Evolutionary conservation across 2,888 invertebrate genomes (phyloP).

Genomic region (Platycheirus rosarum): DNA sequence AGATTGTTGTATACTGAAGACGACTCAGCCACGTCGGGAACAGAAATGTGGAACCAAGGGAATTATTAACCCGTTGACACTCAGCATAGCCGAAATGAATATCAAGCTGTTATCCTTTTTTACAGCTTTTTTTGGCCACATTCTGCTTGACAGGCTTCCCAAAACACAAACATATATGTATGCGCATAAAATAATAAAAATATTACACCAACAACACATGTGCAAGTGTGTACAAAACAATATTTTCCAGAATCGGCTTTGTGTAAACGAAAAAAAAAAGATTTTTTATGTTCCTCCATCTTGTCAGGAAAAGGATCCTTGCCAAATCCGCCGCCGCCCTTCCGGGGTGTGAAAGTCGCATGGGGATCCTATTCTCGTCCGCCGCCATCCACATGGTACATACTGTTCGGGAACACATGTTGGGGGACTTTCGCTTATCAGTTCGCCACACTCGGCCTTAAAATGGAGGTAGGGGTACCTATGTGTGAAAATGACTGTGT

Average conservation of each 20-base stretch:
- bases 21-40: constrained; percentile 22
- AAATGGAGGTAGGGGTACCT: constrained; percentile 25
- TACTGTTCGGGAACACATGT: constrained; percentile 81
- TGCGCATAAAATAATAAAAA: constrained; percentile 28
- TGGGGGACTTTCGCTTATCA: constrained; percentile 77
- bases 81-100: constrained; percentile 69
- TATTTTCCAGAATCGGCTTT: constrained; percentile 82
- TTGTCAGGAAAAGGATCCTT: constrained; percentile 53
- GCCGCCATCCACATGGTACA: constrained; percentile 71
- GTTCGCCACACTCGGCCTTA: constrained; percentile 72
- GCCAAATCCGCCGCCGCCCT: constrained; percentile 21
- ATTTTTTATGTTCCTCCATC: constrained; percentile 43
- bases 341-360: constrained; percentile 14
- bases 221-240: constrained; percentile 77
- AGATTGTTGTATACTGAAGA: constrained; percentile 52
- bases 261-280: constrained; percentile 64
- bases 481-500: constrained; percentile 27
- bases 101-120: constrained; percentile 73
- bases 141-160: constrained; percentile 44
- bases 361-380: constrained; percentile 63
- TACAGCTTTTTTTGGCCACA: constrained; percentile 70
- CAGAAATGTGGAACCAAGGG: constrained; percentile 65
- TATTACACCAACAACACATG: constrained; percentile 65
- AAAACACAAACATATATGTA: no score
- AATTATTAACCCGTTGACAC: constrained; percentile 74